Conservation (phyloP, 2,888 invertebrate genomes). For the Coelinius sp. region DNA sequence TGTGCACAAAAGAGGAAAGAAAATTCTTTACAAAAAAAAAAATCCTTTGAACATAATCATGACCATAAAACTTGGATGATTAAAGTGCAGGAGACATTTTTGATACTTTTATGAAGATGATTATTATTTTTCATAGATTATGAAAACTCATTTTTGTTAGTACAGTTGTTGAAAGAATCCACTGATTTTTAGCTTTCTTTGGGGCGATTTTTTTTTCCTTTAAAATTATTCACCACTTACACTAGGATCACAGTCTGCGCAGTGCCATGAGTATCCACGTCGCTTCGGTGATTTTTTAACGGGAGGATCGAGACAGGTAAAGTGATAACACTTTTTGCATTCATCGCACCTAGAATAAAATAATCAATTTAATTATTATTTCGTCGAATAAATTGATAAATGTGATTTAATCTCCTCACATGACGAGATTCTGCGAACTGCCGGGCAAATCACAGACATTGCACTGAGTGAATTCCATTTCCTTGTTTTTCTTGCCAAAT, state of each 20-base stretch:
- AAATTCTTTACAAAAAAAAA: background rate
- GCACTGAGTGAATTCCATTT: constrained; percentile 74
- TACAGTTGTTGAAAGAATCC: constrained; percentile 31
- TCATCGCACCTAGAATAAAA: constrained; percentile 87
- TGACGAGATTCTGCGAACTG: constrained; percentile 78
- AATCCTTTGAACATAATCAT: no score
- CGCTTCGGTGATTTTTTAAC: constrained; percentile 94
- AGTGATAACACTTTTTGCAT: constrained; percentile 92
- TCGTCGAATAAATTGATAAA: background rate
- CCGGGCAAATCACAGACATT: constrained; percentile 79
- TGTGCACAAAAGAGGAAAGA: background rate
- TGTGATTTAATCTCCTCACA: constrained; percentile 70
- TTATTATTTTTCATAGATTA: constrained; percentile 39
- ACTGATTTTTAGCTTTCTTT: background rate
- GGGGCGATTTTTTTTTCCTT: background rate
- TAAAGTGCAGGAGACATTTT: constrained; percentile 31
- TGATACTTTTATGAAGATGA: constrained; percentile 33
- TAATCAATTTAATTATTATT: constrained; percentile 23
- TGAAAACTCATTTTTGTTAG: constrained; percentile 1
- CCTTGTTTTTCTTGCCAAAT: constrained; percentile 64
- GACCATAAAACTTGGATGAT: constrained; percentile 5
- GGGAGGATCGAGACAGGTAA: constrained; percentile 93
- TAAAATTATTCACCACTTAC: constrained; percentile 72
- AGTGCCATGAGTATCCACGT: constrained; percentile 95
- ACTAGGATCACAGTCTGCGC: constrained; percentile 94